These are phyloP conservation scores for Heliconius sara DNA, from an alignment of 2,888 invertebrate species.

Conservation along the genomic window DNA sequence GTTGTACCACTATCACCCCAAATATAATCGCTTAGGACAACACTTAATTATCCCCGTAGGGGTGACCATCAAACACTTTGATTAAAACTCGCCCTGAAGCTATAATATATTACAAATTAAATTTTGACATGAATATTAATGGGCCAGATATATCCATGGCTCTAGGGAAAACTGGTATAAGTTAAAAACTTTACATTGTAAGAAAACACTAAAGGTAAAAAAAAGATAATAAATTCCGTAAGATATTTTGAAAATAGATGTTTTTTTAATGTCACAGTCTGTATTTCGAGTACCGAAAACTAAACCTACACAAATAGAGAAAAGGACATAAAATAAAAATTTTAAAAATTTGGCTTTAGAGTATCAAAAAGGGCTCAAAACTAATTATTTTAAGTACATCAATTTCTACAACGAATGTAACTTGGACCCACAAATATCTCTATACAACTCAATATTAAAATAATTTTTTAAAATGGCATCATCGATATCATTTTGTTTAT, in stretches of 20 bases:
- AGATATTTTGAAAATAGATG: background rate
- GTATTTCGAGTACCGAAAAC: too few species aligned
- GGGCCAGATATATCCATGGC: conserved; percentile 17
- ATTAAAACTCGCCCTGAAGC: conserved; percentile 53
- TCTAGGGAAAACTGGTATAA: background rate
- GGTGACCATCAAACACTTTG: conserved; percentile 51
- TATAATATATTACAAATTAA: conserved; percentile 47
- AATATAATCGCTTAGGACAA: conserved; percentile 57
- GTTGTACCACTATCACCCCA: background rate
- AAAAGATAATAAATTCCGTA: background rate
- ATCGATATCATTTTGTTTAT: background rate
- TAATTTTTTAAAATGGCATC: background rate
- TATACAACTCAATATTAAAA: too few species aligned
- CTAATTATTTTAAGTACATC: too few species aligned
- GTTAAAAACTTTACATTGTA: background rate
- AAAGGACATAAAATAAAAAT: too few species aligned
- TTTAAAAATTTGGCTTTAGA: too few species aligned
- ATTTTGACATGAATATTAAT: conserved; percentile 49
- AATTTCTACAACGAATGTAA: too few species aligned
- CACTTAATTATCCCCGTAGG: conserved; percentile 50
- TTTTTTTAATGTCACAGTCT: too few species aligned
- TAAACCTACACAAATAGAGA: too few species aligned
- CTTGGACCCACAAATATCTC: too few species aligned
- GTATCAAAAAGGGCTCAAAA: too few species aligned
- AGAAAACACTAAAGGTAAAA: background rate